Percentiles rank a stretch among this genome's conserved stretches.
These are phyloP conservation scores for Carpatolechia fugitivella DNA, from an alignment of 2,888 invertebrate species.

Conservation along the genomic window DNA sequence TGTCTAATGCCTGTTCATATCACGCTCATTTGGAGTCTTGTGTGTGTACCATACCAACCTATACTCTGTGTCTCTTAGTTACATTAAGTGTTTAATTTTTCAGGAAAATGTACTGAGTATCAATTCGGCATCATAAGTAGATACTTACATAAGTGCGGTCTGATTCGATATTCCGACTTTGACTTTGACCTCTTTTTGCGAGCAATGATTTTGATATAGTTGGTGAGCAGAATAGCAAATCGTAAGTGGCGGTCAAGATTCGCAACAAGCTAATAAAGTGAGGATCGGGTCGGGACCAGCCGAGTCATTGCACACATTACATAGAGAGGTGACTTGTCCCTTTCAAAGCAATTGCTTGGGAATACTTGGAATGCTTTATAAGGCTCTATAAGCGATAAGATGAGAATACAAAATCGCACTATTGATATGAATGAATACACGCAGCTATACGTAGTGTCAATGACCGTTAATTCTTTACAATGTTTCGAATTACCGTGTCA, in stretches of 20 bases:
- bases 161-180: background rate
- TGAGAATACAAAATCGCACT: background rate
- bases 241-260: constrained; percentile 1
- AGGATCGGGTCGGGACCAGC: constrained; percentile 13
- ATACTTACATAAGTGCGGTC: too few species aligned
- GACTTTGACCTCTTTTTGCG: background rate
- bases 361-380: background rate
- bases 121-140: background rate
- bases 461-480: too few species aligned
- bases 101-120: background rate
- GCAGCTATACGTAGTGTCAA: background rate
- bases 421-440: background rate
- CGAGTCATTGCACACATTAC: constrained; percentile 10
- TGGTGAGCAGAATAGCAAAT: constrained; percentile 1
- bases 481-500: too few species aligned
- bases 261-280: constrained; percentile 12
- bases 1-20: too few species aligned
- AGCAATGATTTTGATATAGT: background rate
- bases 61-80: too few species aligned
- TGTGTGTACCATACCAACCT: too few species aligned
- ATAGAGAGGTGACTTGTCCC: background rate
- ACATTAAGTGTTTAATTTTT: too few species aligned
- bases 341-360: constrained; percentile 1
- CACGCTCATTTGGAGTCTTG: too few species aligned
- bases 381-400: background rate